Base-by-base conservation (phyloP, 2,888 invertebrate species). In the Serrognathus titanus region DNA sequence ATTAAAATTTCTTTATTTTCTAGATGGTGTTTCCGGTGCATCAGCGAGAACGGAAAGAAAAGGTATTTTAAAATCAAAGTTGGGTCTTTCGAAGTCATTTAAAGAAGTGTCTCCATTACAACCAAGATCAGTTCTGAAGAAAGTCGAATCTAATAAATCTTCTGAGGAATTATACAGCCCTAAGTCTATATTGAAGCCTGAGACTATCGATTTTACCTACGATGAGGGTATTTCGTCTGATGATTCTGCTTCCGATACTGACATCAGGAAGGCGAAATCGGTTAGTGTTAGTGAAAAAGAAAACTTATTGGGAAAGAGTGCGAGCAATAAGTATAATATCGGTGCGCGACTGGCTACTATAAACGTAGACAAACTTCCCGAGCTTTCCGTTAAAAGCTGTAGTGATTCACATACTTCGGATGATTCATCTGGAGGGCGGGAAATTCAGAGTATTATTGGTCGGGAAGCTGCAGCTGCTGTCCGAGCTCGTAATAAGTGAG, bases 401-500 rank as follows among this genome's bases (percentile, higher is more conserved):
- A 65, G 63, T 48, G 60, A 64, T 45, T 62, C 60, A 52, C 61
- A 58, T 41, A 71, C 72, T 13, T 78, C 78, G 8, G 85, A 84
- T 1, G 86, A 86, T 66, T 86, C 85, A 62, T 85, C 85, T 50
- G 85, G 85, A 20, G 84, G 85, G 0, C 77, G 85, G 1, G 86
- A 87, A 72, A 82, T 86, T 62, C 79, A 83, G 2, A 83, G 81
- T 51, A 86, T 85, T 66, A 85, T 84, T 60, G 78, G 78, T 62
- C 79, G 78, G 59, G 80, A 80, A 65, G 78, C 78, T 4, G 75
- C 78, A 20, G 75, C 77, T 13, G 70, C 78, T 50, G 70, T 78
- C 24, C 71, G 75, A 13, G 80, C 79, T 66, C 70, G 70, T 49
- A 66, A 60, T 68, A 81, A 79, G 82, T 82, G 76, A 81, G 81